Conservation (phyloP, 2,797 vertebrate genomes). For the Vespertilio murinus region DNA sequence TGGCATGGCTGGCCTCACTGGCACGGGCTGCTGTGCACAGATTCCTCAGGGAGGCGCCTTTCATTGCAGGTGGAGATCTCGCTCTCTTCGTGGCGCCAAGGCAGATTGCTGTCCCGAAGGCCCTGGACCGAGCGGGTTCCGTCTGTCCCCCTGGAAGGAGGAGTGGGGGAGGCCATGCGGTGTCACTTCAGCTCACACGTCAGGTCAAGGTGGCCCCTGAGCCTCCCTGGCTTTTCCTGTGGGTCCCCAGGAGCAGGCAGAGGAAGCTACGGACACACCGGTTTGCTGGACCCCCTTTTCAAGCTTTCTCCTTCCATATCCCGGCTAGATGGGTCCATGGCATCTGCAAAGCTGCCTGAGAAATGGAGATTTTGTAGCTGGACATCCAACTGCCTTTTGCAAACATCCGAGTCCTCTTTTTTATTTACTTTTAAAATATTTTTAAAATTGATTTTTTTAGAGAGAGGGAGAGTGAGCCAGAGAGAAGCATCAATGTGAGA, state of each 20-base stretch:
- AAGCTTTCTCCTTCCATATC: not conserved
- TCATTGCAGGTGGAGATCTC: slow-evolving; percentile 19
- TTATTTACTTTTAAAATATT: not conserved
- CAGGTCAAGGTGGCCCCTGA: not conserved
- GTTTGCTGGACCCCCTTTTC: not conserved
- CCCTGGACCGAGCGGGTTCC: not conserved
- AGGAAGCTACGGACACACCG: not conserved
- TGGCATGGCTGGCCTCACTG: not conserved
- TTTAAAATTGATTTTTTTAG: not conserved
- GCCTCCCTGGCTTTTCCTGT: not conserved
- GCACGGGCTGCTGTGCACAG: not conserved
- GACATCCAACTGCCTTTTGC: not conserved
- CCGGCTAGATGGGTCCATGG: not conserved
- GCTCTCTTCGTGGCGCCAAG: not conserved
- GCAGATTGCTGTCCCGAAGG: not conserved
- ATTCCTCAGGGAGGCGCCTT: not conserved
- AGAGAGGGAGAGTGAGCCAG: not conserved
- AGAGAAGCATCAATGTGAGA: not conserved
- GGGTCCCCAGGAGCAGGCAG: not conserved
- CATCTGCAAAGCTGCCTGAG: not conserved
- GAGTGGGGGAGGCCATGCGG: not conserved
- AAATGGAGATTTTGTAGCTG: not conserved
- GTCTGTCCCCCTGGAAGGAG: not conserved
- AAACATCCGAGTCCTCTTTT: not conserved
- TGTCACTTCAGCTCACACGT: not conserved